These are phyloP conservation scores for Zaprionus kolodkinae DNA, from an alignment of 1,140 invertebrate genomes.

Conservation along the genomic window DNA sequence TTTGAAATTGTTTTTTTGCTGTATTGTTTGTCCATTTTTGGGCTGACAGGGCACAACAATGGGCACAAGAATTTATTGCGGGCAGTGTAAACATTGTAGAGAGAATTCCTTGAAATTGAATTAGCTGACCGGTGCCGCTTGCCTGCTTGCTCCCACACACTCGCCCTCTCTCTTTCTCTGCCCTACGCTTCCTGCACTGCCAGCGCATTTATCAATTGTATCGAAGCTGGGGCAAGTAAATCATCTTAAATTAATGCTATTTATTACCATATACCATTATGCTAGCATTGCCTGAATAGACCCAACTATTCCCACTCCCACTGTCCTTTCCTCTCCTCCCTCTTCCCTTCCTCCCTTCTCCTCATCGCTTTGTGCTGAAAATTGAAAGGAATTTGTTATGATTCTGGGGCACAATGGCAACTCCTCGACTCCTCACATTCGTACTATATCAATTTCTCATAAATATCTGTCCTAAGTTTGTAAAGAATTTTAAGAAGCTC, in stretches of 20 bases:
- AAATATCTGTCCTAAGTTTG: neutral
- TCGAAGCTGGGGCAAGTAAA: constrained; percentile 15
- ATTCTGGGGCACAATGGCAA: neutral
- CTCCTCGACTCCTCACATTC: neutral
- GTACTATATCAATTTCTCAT: neutral
- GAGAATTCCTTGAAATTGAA: constrained; percentile 30
- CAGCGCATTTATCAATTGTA: constrained; percentile 16
- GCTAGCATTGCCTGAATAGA: neutral
- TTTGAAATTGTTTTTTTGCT: constrained; percentile 5
- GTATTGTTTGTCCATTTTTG: constrained; percentile 11
- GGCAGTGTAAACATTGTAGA: constrained; percentile 9
- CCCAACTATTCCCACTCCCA: constrained; percentile 4
- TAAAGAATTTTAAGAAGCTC: neutral
- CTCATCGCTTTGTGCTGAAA: neutral
- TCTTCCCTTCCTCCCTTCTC: neutral
- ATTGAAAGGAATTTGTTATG: constrained; percentile 16
- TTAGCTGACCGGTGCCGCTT: constrained; percentile 4
- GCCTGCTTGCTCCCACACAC: neutral
- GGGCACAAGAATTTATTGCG: constrained; percentile 27
- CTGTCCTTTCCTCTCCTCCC: neutral
- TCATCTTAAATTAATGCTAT: constrained; percentile 36
- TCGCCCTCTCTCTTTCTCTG: neutral
- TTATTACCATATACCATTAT: constrained; percentile 25
- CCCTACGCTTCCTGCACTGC: neutral
- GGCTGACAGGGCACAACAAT: constrained; percentile 16